Conservation (phyloP, 2,113 vertebrate genomes). For the Cheirogaleus medius region DNA sequence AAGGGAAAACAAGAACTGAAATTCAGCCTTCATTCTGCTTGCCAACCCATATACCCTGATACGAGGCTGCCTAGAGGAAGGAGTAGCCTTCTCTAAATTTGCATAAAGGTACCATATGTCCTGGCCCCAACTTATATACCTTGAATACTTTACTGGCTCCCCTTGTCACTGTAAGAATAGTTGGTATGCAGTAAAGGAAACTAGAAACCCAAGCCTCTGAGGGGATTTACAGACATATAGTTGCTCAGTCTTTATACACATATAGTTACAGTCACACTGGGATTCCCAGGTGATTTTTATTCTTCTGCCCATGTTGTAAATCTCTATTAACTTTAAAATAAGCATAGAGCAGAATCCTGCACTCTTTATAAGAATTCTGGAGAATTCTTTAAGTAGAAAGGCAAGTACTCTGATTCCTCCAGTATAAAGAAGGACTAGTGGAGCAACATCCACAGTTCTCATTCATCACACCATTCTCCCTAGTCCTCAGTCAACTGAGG, state of each 20-base stretch:
- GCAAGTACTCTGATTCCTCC: not conserved
- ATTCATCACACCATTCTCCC: not conserved
- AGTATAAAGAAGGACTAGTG: not conserved
- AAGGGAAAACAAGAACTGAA: not conserved
- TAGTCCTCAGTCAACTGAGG: not conserved
- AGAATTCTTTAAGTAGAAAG: slow-evolving; percentile 41
- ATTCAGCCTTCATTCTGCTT: not conserved
- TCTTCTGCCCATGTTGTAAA: not conserved
- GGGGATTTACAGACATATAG: not conserved
- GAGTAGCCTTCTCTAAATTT: not conserved
- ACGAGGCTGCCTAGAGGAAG: not conserved
- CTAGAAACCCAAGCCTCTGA: not conserved
- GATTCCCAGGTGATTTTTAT: not conserved
- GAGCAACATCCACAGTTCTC: not conserved
- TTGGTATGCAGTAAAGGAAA: not conserved
- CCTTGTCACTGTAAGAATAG: not conserved
- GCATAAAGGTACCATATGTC: not conserved
- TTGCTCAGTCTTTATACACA: not conserved
- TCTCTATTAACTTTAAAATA: not conserved
- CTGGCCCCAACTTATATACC: not conserved
- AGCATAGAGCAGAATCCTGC: not conserved
- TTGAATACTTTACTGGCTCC: not conserved
- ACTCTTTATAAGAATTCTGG: not conserved
- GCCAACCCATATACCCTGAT: not conserved
- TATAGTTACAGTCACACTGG: not conserved